Conservation (phyloP, 2,113 vertebrate genomes). For the Brachypodius melanocephalos region DNA sequence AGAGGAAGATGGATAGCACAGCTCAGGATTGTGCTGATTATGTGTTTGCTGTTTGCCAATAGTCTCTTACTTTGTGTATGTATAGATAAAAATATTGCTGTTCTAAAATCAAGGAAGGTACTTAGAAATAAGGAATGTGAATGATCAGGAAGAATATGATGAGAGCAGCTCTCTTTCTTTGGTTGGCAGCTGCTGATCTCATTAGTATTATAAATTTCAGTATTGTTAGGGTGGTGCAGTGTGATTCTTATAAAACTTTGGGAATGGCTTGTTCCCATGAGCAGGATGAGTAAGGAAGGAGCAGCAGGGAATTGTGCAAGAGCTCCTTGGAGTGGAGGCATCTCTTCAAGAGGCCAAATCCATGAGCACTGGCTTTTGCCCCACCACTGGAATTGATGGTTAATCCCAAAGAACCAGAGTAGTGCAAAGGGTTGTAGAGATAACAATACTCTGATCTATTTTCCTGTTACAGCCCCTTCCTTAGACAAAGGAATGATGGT, state of each 20-base stretch:
- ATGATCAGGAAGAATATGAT: not conserved
- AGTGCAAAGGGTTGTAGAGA: not conserved
- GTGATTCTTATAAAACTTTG: not conserved
- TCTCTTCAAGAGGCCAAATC: not conserved
- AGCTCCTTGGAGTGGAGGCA: not conserved
- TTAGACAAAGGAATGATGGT: not conserved
- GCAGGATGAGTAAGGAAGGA: not conserved
- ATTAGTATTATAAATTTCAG: not conserved
- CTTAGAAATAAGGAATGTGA: not conserved
- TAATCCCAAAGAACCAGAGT: not conserved
- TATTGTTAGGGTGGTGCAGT: not conserved
- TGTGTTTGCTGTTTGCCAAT: not conserved
- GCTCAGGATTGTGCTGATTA: not conserved
- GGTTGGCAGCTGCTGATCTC: not conserved
- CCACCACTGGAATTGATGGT: not conserved
- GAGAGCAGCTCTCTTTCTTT: not conserved
- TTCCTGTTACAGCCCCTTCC: not conserved
- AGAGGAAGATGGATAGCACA: not conserved
- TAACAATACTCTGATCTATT: not conserved
- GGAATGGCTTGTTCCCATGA: not conserved
- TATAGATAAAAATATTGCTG: not conserved
- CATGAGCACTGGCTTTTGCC: not conserved
- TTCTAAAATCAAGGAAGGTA: not conserved
- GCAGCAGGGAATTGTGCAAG: not conserved
- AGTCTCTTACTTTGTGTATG: not conserved